Conservation (phyloP, 2,888 invertebrate species). For the Drosophila longiperda region DNA sequence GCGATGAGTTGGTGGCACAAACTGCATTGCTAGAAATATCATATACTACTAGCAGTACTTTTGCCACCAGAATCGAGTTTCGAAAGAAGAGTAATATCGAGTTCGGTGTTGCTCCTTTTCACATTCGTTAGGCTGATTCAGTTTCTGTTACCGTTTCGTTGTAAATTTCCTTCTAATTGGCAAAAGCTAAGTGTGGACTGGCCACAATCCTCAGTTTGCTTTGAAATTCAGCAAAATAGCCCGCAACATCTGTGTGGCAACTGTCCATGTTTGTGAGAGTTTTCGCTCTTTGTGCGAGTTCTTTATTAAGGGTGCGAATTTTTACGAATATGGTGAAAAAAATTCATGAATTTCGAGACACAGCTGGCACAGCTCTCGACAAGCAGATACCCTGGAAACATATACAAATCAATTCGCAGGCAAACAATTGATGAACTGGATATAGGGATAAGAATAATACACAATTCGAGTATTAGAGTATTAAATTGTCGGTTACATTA, state of each 20-base stretch:
- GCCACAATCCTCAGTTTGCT: slow-evolving; percentile 41
- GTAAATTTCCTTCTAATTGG: slow-evolving; percentile 70
- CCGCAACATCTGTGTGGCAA: slow-evolving; percentile 15
- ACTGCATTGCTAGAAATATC: not conserved
- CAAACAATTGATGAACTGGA: not conserved
- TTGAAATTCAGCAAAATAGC: slow-evolving; percentile 49
- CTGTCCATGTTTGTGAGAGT: slow-evolving; percentile 1
- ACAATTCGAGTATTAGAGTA: not conserved
- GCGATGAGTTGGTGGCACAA: not conserved
- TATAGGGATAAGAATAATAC: not conserved
- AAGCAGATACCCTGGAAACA: slow-evolving; percentile 9
- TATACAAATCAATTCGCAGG: not conserved
- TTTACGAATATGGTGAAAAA: slow-evolving; percentile 48
- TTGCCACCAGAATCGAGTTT: not conserved
- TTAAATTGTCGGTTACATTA: not conserved
- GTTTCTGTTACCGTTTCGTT: slow-evolving; percentile 26
- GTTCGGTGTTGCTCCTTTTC: slow-evolving; percentile 12
- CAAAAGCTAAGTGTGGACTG: slow-evolving; percentile 52
- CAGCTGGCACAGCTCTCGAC: slow-evolving; percentile 1
- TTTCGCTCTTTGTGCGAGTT: slow-evolving; percentile 31
- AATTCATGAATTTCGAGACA: slow-evolving; percentile 17
- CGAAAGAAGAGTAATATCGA: not conserved
- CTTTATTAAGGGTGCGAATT: slow-evolving; percentile 56
- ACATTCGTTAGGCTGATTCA: slow-evolving; percentile 21
- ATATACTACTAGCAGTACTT: not conserved